phyloP scores from a whole-genome alignment of 2,888 invertebrate species.

The Volucella inflata region DNA sequence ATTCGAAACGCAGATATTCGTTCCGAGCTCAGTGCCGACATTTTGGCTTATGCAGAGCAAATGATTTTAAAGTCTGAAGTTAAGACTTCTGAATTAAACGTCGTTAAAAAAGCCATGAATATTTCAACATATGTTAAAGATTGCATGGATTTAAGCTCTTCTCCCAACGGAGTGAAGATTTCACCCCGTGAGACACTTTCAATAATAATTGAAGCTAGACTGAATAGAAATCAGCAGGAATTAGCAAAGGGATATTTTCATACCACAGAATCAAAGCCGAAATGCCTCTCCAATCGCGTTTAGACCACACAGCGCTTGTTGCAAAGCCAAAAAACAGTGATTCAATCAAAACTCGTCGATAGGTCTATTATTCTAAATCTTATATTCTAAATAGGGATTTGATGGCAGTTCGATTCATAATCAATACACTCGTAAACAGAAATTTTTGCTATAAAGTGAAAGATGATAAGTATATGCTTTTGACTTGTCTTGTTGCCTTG shows the following conservation, averaged over 20 bases:
- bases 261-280: background rate
- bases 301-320: conserved; percentile 2
- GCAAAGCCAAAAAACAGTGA: no score
- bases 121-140: background rate
- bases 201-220: background rate
- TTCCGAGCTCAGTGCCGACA: conserved; percentile 6
- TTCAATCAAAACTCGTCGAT: background rate
- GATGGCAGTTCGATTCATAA: no score
- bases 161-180: background rate
- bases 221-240: background rate
- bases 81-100: background rate
- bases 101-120: background rate
- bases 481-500: no score
- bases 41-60: conserved; percentile 5
- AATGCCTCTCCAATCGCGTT: conserved; percentile 1
- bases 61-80: background rate
- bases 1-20: conserved; percentile 7
- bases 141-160: no score
- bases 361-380: background rate
- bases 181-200: conserved; percentile 10
- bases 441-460: no score
- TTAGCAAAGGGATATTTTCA: background rate
- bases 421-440: no score
- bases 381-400: background rate
- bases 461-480: no score